These are phyloP conservation scores for Coenonympha glycerion DNA, from an alignment of 2,888 invertebrate species.

Conservation along the genomic window DNA sequence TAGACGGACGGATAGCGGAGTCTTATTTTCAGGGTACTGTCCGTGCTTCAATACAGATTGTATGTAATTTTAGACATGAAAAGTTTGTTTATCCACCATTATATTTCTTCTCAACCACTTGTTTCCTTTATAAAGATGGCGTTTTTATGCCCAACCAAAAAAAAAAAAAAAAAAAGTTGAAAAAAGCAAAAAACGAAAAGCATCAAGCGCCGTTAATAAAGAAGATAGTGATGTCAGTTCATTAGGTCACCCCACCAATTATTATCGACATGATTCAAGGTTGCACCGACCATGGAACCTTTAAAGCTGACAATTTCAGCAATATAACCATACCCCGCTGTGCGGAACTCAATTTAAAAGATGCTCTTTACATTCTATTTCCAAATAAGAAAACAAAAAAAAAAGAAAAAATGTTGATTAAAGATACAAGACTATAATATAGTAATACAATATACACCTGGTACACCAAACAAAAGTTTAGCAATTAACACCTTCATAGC, in stretches of 20 bases:
- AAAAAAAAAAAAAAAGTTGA: too few species aligned
- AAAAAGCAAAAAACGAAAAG: too few species aligned
- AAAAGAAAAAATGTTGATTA: slow-evolving; percentile 1
- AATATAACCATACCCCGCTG: not conserved
- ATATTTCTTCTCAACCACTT: too few species aligned
- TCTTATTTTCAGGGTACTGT: too few species aligned
- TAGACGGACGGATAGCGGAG: too few species aligned
- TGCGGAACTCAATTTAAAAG: not conserved
- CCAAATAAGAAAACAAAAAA: not conserved
- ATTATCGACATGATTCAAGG: not conserved
- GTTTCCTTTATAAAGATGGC: too few species aligned
- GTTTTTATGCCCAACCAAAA: too few species aligned
- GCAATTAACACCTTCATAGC: slow-evolving; percentile 3
- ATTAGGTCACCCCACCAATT: slow-evolving; percentile 1
- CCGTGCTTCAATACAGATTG: too few species aligned
- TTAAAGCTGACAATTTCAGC: not conserved
- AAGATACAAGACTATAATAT: not conserved
- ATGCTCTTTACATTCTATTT: not conserved
- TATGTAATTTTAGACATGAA: too few species aligned
- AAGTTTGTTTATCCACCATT: too few species aligned
- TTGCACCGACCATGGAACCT: not conserved
- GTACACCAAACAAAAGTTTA: not conserved
- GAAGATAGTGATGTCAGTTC: too few species aligned
- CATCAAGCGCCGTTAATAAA: too few species aligned
- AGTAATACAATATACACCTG: not conserved